Conservation (phyloP, 2,888 invertebrate species). For the Leptinotarsa rubiginosa region DNA sequence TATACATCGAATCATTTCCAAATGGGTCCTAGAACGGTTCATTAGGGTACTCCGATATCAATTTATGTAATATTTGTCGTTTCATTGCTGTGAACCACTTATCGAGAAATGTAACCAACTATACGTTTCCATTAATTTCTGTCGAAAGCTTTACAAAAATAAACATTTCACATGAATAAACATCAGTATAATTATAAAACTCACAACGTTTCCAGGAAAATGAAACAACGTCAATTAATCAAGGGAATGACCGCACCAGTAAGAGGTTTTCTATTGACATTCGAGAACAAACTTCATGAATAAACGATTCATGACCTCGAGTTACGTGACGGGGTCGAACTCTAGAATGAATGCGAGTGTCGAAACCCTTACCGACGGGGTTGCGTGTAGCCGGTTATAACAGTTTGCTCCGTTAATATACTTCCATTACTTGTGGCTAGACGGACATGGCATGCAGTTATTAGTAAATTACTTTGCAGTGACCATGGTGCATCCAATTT, state of each 20-base stretch:
- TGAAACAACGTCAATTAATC: neutral
- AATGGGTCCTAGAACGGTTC: too few relatives aligned
- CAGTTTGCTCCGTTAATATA: constrained; percentile 26
- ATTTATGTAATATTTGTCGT: too few relatives aligned
- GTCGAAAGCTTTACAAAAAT: neutral
- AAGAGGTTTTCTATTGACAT: constrained; percentile 24
- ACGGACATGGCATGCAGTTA: constrained; percentile 21
- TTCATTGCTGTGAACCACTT: too few relatives aligned
- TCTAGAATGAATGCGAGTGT: neutral
- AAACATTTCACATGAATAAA: neutral
- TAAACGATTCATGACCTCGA: constrained; percentile 22
- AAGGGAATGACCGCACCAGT: neutral
- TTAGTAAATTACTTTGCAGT: constrained; percentile 22
- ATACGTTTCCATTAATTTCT: neutral
- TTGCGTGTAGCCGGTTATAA: constrained; percentile 26
- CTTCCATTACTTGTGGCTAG: constrained; percentile 26
- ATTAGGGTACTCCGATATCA: too few relatives aligned
- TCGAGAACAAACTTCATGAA: constrained; percentile 25
- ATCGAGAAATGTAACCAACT: too few relatives aligned
- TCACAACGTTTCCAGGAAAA: neutral
- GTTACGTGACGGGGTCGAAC: constrained; percentile 29
- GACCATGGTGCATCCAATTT: neutral
- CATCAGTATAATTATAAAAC: neutral
- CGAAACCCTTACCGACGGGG: constrained; percentile 20
- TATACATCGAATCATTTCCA: too few relatives aligned